Evolutionary conservation across 2,888 invertebrate species (phyloP).

Genomic region (Chrysolina haemoptera): DNA sequence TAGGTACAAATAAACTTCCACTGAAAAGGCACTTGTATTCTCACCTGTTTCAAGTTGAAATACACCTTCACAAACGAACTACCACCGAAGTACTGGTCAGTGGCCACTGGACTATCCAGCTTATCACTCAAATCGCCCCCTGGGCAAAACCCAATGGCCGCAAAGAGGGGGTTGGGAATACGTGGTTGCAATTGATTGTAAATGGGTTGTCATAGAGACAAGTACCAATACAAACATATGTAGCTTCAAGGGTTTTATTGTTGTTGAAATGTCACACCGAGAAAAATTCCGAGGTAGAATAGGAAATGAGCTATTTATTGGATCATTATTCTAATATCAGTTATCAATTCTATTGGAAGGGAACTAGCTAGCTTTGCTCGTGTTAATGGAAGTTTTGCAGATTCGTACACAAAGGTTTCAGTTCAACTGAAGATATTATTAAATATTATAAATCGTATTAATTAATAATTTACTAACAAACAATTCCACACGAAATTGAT

Average conservation of each 20-base stretch:
- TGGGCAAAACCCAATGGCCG: conserved; percentile 63
- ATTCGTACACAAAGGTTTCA: no score
- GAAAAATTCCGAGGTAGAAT: conserved; percentile 10
- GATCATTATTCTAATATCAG: background rate
- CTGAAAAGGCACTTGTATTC: background rate
- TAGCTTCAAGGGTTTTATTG: conserved; percentile 36
- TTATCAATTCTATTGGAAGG: no score
- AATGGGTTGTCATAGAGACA: conserved; percentile 66
- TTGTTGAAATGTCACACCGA: conserved; percentile 27
- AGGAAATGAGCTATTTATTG: background rate
- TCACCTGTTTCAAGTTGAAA: conserved; percentile 35
- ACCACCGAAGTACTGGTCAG: conserved; percentile 65
- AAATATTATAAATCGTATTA: no score
- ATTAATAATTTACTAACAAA: no score
- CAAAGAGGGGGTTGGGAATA: conserved; percentile 62
- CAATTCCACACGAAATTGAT: no score
- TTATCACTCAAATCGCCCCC: conserved; percentile 65
- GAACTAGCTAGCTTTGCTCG: no score
- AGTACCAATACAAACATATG: conserved; percentile 67
- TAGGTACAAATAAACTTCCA: no score
- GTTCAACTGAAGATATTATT: no score
- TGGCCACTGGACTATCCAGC: conserved; percentile 65
- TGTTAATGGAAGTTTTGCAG: no score
- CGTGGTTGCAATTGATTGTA: conserved; percentile 70
- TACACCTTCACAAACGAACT: conserved; percentile 31